phyloP scores from a whole-genome alignment of 2,113 vertebrate genomes.

The Glaucidium brasilianum region DNA sequence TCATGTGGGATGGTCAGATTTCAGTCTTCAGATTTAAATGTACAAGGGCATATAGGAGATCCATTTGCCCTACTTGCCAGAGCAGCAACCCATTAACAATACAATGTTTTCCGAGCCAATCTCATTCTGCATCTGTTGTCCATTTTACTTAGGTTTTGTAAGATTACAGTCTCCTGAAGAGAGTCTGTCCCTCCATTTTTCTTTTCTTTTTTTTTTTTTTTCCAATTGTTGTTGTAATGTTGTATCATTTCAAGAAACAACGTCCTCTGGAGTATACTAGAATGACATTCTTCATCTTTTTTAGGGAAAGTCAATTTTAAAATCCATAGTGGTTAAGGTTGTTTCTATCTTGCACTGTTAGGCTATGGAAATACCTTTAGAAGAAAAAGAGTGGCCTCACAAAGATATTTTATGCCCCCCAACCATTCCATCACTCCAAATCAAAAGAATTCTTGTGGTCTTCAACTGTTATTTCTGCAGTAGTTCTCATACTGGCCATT shows the following conservation, averaged over 20 bases:
- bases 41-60: background rate
- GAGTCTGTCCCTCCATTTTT: background rate
- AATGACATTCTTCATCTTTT: background rate
- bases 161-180: background rate
- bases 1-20: background rate
- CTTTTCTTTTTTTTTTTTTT: background rate
- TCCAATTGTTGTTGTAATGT: background rate
- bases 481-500: background rate
- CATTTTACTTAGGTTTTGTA: background rate
- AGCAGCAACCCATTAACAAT: background rate
- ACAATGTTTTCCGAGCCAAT: background rate
- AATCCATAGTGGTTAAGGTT: background rate
- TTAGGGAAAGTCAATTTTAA: background rate
- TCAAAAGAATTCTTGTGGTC: background rate
- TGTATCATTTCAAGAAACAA: background rate
- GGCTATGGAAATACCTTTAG: background rate
- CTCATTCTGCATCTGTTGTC: background rate
- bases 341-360: background rate
- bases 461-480: background rate
- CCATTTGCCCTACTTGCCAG: background rate
- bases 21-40: background rate
- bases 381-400: background rate
- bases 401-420: background rate
- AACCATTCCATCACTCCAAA: background rate
- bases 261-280: background rate